Evolutionary conservation across 2,113 vertebrate species (phyloP).

Genomic region (Nibea albiflora): DNA sequence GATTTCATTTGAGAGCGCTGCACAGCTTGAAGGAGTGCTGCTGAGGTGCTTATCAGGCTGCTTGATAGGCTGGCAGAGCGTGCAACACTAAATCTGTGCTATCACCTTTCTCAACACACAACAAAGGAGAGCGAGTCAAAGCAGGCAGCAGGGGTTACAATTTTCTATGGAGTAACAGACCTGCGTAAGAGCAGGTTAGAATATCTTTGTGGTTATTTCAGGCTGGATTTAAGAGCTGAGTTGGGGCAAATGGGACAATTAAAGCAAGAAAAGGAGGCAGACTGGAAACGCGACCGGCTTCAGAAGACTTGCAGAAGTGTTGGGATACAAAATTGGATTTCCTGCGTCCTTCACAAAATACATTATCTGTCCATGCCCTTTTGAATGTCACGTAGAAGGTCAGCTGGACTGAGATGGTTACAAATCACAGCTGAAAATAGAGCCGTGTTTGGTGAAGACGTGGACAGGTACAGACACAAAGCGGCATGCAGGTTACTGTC

Average conservation of each 20-base stretch:
- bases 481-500: background rate
- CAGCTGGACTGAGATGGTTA: background rate
- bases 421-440: background rate
- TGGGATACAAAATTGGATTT: constrained; percentile 1
- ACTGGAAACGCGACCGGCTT: background rate
- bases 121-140: constrained; percentile 21
- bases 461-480: background rate
- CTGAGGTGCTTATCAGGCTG: constrained; percentile 22
- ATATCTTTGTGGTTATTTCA: background rate
- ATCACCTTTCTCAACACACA: constrained; percentile 23
- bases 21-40: constrained; percentile 7
- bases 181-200: background rate
- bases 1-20: background rate
- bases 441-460: background rate
- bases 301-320: background rate
- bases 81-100: constrained; percentile 17
- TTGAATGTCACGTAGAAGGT: background rate
- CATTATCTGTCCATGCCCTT: background rate
- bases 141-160: background rate
- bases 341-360: background rate
- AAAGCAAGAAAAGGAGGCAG: background rate
- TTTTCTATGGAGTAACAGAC: background rate
- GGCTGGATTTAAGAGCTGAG: background rate
- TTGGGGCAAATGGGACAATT: background rate
- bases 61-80: constrained; percentile 31